Percentiles rank a stretch among this genome's conserved stretches.
Evolutionary conservation across 2,888 invertebrate species (phyloP).

Genomic region (Microdon myrmicae): DNA sequence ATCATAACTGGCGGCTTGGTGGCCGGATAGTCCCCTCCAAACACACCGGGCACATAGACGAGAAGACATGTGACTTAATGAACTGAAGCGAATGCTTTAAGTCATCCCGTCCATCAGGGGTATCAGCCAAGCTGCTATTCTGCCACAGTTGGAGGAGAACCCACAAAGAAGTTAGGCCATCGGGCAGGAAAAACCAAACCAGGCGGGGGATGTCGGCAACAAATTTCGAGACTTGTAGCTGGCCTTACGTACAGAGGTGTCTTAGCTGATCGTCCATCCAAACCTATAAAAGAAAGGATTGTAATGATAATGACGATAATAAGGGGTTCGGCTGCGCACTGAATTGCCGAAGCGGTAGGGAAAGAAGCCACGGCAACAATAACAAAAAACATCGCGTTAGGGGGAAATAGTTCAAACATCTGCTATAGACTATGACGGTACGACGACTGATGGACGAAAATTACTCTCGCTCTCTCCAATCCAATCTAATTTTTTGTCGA

Average conservation of each 20-base stretch:
- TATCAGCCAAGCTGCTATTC: conserved; percentile 40
- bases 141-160: conserved; percentile 8
- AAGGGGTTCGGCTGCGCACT: conserved; percentile 38
- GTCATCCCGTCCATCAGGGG: conserved; percentile 22
- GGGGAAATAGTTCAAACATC: conserved; percentile 46
- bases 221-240: conserved; percentile 41
- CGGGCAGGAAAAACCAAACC: conserved; percentile 9
- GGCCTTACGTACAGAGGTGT: conserved; percentile 24
- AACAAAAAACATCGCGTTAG: conserved; percentile 1
- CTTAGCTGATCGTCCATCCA: too few relatives aligned
- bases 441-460: conserved; percentile 22
- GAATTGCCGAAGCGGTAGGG: conserved; percentile 16
- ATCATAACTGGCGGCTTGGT: conserved; percentile 14
- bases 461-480: conserved; percentile 35
- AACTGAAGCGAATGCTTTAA: conserved; percentile 35
- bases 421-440: conserved; percentile 33
- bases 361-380: conserved; percentile 2
- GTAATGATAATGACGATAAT: conserved; percentile 49
- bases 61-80: conserved; percentile 40
- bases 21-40: neutral
- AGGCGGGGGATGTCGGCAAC: conserved; percentile 2
- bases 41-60: neutral
- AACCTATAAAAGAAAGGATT: conserved; percentile 48
- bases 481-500: conserved; percentile 30
- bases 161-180: conserved; percentile 48